Percentiles rank a stretch among this genome's conserved stretches.
phyloP scores from a whole-genome alignment of 1,140 invertebrate genomes.

The Neodiprion fabricii region DNA sequence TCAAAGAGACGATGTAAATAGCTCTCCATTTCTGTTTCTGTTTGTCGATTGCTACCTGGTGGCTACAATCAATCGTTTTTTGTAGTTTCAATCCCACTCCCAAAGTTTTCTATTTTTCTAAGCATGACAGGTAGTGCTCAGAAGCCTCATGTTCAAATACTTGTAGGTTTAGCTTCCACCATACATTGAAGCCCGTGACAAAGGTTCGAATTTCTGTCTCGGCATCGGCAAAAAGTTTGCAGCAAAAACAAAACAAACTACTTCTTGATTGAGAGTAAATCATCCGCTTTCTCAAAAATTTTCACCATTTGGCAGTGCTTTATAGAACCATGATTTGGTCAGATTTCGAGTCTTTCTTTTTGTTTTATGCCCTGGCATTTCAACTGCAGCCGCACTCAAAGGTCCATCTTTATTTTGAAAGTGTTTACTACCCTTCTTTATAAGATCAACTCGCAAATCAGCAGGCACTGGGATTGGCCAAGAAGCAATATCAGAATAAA shows the following conservation, averaged over 20 bases:
- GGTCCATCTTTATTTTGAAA: too few relatives aligned
- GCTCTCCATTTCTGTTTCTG: too few relatives aligned
- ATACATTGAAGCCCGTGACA: conserved; percentile 18
- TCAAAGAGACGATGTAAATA: too few relatives aligned
- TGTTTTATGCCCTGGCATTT: too few relatives aligned
- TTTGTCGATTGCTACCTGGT: too few relatives aligned
- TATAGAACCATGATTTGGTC: too few relatives aligned
- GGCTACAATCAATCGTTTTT: background rate
- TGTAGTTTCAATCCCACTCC: conserved; percentile 25
- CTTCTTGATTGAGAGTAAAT: conserved; percentile 18
- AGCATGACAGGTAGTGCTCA: background rate
- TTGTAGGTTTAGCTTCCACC: conserved; percentile 14
- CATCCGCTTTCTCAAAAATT: conserved; percentile 17
- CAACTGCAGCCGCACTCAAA: too few relatives aligned
- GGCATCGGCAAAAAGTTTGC: conserved; percentile 16
- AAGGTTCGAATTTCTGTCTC: background rate
- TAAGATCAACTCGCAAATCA: too few relatives aligned
- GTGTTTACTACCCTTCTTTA: too few relatives aligned
- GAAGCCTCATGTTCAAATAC: conserved; percentile 18
- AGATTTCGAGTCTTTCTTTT: too few relatives aligned
- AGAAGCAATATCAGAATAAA: too few relatives aligned
- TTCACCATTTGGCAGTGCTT: conserved; percentile 21
- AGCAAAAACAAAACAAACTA: conserved; percentile 19
- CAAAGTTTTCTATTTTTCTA: conserved; percentile 22
- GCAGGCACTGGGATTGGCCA: too few relatives aligned